Conservation (phyloP, 2,888 invertebrate species). For the Pristionchus mayeri region DNA sequence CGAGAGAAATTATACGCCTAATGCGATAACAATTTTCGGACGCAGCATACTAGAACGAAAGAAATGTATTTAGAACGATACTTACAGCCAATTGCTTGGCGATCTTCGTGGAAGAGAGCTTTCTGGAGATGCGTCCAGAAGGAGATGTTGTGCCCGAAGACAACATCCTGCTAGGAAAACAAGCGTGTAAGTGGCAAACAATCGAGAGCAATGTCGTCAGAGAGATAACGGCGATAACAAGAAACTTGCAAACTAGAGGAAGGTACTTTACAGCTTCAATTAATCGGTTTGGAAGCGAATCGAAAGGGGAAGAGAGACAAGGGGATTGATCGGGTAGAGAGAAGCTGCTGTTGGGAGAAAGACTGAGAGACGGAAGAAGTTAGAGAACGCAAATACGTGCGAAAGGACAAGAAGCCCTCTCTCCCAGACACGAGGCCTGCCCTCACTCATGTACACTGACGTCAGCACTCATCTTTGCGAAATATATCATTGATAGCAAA, state of each 20-base stretch:
- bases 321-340: slow-evolving; percentile 25
- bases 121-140: slow-evolving; percentile 52
- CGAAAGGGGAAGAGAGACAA: slow-evolving; percentile 16
- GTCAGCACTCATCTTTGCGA: neutral
- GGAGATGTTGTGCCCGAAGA: slow-evolving; percentile 50
- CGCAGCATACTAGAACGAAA: neutral
- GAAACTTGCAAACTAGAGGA: neutral
- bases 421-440: slow-evolving; percentile 2
- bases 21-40: neutral
- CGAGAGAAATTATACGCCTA: no score
- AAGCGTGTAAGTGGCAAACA: neutral
- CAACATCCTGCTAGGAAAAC: slow-evolving; percentile 42
- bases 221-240: neutral
- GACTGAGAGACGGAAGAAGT: slow-evolving; percentile 20
- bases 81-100: slow-evolving; percentile 62
- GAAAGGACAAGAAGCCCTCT: slow-evolving; percentile 24
- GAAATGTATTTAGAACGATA: neutral
- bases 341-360: slow-evolving; percentile 6
- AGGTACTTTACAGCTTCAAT: slow-evolving; percentile 28
- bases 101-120: slow-evolving; percentile 59
- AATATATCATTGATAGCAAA: neutral
- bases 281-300: slow-evolving; percentile 22
- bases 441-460: neutral
- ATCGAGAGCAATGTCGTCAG: neutral
- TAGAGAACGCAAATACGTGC: slow-evolving; percentile 23